Percentiles rank a stretch among this genome's conserved stretches.
Evolutionary conservation across 2,888 invertebrate genomes (phyloP).

Genomic region (Spilosoma lubricipeda): DNA sequence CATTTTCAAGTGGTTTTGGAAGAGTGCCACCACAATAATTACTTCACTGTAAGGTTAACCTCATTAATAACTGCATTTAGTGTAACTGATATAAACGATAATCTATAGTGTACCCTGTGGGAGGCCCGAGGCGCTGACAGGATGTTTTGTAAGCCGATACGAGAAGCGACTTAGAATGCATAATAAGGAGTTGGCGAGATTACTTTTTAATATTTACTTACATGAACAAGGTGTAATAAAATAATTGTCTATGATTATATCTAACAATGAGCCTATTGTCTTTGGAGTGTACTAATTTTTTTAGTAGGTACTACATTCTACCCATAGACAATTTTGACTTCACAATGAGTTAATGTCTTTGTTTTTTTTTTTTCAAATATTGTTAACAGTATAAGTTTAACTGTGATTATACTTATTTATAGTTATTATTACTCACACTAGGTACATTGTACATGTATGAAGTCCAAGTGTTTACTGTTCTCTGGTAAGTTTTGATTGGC

Average conservation of each 20-base stretch:
- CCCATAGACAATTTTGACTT: background rate
- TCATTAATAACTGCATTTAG: conserved; percentile 2
- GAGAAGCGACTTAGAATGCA: conserved; percentile 6
- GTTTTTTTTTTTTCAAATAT: no score
- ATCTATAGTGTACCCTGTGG: conserved; percentile 17
- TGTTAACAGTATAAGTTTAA: no score
- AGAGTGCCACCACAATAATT: no score
- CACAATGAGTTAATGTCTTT: no score
- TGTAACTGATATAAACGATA: conserved; percentile 1
- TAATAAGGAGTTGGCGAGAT: background rate
- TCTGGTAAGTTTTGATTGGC: no score
- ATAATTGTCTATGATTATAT: background rate
- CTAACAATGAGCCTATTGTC: background rate
- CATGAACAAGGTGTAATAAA: background rate
- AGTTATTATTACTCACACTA: no score
- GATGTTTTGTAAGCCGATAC: conserved; percentile 24
- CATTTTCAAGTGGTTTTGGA: no score
- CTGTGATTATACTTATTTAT: no score
- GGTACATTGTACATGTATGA: no score
- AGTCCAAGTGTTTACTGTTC: no score
- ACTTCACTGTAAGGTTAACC: background rate
- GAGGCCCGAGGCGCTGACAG: conserved; percentile 19
- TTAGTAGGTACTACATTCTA: background rate
- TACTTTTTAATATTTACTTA: background rate
- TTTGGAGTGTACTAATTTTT: background rate